These are phyloP conservation scores for Rhinatrema bivittatum DNA, from an alignment of 2,797 vertebrate genomes.

Conservation along the genomic window DNA sequence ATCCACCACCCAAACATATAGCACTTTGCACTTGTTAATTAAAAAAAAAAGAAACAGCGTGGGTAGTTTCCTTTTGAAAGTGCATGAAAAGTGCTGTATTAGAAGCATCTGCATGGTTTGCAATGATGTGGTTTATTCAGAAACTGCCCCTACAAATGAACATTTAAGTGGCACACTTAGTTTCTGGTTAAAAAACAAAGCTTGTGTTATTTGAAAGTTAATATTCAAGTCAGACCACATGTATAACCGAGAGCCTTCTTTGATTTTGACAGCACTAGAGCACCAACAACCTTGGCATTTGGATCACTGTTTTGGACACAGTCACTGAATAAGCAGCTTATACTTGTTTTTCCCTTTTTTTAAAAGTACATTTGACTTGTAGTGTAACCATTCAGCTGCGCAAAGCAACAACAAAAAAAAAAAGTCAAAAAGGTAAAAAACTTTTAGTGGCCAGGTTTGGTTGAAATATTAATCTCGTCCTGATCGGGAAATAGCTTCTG, in stretches of 20 bases:
- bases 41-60: too few species aligned
- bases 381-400: background rate
- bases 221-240: slow-evolving; percentile 30
- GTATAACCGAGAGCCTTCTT: slow-evolving; percentile 26
- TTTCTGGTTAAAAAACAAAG: slow-evolving; percentile 48
- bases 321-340: slow-evolving; percentile 17
- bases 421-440: too few species aligned
- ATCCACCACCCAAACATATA: too few species aligned
- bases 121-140: too few species aligned
- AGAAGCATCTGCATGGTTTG: too few species aligned
- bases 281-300: slow-evolving; percentile 19
- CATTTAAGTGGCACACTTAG: slow-evolving; percentile 19
- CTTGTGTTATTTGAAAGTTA: slow-evolving; percentile 42
- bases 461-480: too few species aligned
- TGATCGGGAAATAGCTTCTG: too few species aligned
- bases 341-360: slow-evolving; percentile 6
- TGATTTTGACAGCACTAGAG: slow-evolving; percentile 23
- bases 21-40: too few species aligned
- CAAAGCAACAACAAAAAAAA: too few species aligned
- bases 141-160: too few species aligned
- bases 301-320: slow-evolving; percentile 28
- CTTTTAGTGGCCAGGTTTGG: background rate
- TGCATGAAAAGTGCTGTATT: too few species aligned
- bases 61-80: too few species aligned
- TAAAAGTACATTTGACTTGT: slow-evolving; percentile 1